Conservation (phyloP, 1,140 invertebrate species). For the Polypedilum pembai region DNA sequence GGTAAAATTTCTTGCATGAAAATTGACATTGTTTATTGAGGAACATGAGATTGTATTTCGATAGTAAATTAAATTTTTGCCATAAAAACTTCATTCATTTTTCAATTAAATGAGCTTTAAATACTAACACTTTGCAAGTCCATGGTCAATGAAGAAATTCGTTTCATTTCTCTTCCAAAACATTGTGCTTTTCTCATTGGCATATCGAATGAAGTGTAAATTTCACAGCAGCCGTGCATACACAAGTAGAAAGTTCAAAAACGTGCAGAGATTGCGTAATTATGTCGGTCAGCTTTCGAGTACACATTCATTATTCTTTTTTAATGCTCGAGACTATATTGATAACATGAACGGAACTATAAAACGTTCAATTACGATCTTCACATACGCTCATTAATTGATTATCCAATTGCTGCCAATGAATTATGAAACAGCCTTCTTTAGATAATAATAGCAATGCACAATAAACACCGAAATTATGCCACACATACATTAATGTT, state of each 20-base stretch:
- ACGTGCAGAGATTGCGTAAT: conserved; percentile 11
- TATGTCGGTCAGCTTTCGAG: not conserved
- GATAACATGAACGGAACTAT: not conserved
- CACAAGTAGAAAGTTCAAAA: not conserved
- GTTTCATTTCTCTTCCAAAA: not conserved
- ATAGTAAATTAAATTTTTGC: no score
- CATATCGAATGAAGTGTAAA: not conserved
- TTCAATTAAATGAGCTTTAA: no score
- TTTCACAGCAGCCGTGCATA: not conserved
- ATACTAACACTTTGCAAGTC: not conserved
- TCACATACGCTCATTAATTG: not conserved
- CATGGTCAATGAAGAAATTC: conserved; percentile 17
- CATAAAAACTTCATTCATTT: no score
- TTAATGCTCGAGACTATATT: not conserved
- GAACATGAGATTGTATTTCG: no score
- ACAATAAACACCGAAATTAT: not conserved
- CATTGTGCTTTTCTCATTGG: not conserved
- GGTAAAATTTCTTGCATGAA: no score
- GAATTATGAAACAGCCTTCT: not conserved
- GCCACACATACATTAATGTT: not conserved
- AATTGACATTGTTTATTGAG: no score
- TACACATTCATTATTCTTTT: not conserved
- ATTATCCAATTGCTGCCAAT: not conserved
- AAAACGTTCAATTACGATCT: not conserved
- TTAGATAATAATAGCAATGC: not conserved